Evolutionary conservation across 2,888 invertebrate species (phyloP).

Genomic region (Allacma fusca): DNA sequence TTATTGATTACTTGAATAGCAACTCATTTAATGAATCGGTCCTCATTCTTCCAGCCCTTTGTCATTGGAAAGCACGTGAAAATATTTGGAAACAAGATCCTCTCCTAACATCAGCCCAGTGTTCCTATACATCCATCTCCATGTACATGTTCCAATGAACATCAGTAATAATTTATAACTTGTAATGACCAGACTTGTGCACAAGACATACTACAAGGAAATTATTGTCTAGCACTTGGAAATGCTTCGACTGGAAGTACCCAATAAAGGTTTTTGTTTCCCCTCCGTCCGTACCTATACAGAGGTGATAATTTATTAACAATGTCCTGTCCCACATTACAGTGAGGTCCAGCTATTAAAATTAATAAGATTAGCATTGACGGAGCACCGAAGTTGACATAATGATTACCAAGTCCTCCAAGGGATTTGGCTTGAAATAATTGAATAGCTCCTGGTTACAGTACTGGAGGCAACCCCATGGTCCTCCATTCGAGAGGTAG

Average conservation of each 20-base stretch:
- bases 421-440: no score
- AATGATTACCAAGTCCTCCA: no score
- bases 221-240: no score
- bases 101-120: no score
- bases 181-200: no score
- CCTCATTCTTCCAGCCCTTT: background rate
- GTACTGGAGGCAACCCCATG: background rate
- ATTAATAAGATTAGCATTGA: constrained; percentile 6
- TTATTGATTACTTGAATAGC: constrained; percentile 20
- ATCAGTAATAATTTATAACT: no score
- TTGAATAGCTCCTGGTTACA: no score
- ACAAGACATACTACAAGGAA: no score
- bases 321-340: background rate
- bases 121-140: background rate
- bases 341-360: background rate
- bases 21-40: constrained; percentile 9
- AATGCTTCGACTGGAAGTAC: no score
- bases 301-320: constrained; percentile 12
- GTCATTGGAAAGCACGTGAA: constrained; percentile 1
- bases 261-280: background rate
- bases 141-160: no score
- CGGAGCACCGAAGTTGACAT: no score
- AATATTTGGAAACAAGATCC: constrained; percentile 8
- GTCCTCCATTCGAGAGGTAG: background rate
- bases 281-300: background rate